Evolutionary conservation across 2,888 invertebrate genomes (phyloP).

Genomic region (Smittia sp.): DNA sequence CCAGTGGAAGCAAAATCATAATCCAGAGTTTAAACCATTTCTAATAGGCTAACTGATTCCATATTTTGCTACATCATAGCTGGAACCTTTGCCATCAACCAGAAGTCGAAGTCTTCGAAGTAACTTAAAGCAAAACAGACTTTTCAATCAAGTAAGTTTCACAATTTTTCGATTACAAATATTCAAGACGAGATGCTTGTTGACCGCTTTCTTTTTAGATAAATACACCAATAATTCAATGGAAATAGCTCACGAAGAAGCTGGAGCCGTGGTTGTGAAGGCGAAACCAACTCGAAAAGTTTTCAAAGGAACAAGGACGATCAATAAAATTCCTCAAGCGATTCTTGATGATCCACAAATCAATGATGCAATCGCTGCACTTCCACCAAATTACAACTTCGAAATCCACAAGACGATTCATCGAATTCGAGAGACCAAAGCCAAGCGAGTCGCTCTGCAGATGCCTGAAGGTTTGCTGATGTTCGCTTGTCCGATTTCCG

Average conservation of each 20-base stretch:
- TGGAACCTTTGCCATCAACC: no score
- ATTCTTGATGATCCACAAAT: constrained; percentile 71
- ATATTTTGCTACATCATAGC: no score
- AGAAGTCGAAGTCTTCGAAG: no score
- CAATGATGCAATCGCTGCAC: constrained; percentile 66
- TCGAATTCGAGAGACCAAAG: constrained; percentile 81
- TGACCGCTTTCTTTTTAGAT: neutral
- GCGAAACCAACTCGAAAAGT: constrained; percentile 78
- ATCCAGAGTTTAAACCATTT: no score
- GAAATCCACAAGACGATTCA: constrained; percentile 97
- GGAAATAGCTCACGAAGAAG: neutral
- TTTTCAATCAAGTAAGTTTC: no score
- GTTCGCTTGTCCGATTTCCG: constrained; percentile 89
- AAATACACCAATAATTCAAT: neutral
- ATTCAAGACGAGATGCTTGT: neutral
- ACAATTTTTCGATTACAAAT: no score
- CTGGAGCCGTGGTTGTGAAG: constrained; percentile 65
- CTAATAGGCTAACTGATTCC: no score
- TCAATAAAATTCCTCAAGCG: constrained; percentile 79
- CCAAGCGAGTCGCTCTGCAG: constrained; percentile 89
- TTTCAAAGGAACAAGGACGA: constrained; percentile 68
- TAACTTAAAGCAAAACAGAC: no score
- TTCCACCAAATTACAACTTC: constrained; percentile 96
- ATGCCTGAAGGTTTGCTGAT: constrained; percentile 94
- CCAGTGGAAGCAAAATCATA: no score